Percentiles rank a stretch among this genome's conserved stretches.
These are phyloP conservation scores for Leucoma salicis DNA, from an alignment of 2,888 invertebrate genomes.

Conservation along the genomic window DNA sequence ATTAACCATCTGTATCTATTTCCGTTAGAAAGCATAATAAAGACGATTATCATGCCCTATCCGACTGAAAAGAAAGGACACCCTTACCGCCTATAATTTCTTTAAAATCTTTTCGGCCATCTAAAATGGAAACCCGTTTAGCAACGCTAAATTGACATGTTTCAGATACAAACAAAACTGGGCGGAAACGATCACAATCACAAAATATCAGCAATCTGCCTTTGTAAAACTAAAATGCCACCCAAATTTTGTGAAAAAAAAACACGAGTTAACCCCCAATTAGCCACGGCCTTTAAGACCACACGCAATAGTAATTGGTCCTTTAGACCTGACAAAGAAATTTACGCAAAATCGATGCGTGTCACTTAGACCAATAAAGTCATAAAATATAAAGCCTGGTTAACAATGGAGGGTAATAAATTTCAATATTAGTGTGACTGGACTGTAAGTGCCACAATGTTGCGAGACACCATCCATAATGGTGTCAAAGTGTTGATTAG, in stretches of 20 bases:
- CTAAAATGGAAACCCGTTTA: neutral
- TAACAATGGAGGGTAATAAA: conserved; percentile 64
- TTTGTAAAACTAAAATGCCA: conserved; percentile 24
- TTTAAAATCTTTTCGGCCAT: neutral
- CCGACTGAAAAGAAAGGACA: too few relatives aligned
- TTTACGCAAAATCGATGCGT: conserved; percentile 43
- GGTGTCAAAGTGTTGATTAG: conserved; percentile 19
- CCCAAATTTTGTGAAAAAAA: conserved; percentile 27
- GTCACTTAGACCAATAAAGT: conserved; percentile 58
- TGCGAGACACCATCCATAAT: conserved; percentile 43
- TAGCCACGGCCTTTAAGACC: conserved; percentile 40
- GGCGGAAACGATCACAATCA: conserved; percentile 11
- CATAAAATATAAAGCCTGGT: conserved; percentile 53
- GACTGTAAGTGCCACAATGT: conserved; percentile 49
- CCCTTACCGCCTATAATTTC: too few relatives aligned
- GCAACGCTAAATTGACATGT: conserved; percentile 19
- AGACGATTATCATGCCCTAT: too few relatives aligned
- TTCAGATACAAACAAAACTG: conserved; percentile 13
- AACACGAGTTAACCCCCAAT: conserved; percentile 41
- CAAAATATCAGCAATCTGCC: conserved; percentile 11
- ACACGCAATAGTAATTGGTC: conserved; percentile 42
- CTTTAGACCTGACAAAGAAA: conserved; percentile 33
- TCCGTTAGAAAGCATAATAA: too few relatives aligned
- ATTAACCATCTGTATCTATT: too few relatives aligned
- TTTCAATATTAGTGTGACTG: conserved; percentile 62